A percentile compares a stretch with the other conserved stretches of the same genome.
Conservation (phyloP, 2,888 invertebrate genomes). For the Mimas tiliae region DNA sequence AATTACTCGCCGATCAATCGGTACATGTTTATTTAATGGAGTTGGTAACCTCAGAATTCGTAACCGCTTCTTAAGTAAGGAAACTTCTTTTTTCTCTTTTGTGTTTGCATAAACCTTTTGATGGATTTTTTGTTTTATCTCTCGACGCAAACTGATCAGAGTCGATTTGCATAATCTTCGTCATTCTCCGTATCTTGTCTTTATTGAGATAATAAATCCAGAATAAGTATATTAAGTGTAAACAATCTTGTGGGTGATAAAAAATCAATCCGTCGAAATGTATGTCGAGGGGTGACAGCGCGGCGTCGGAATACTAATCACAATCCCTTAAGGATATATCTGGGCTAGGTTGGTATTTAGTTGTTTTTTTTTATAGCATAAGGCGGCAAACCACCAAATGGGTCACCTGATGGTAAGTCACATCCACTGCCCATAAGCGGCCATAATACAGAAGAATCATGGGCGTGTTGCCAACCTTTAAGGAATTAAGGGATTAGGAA, state of each 20-base stretch:
- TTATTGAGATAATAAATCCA: slow-evolving; percentile 6
- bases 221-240: not conserved
- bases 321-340: too few species aligned
- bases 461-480: too few species aligned
- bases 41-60: slow-evolving; percentile 32
- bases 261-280: not conserved
- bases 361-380: too few species aligned
- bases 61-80: slow-evolving; percentile 34
- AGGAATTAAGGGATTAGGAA: too few species aligned
- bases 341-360: too few species aligned
- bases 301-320: not conserved
- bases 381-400: too few species aligned
- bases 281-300: not conserved
- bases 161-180: slow-evolving; percentile 16
- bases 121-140: slow-evolving; percentile 17
- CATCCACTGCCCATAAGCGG: too few species aligned
- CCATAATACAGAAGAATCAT: too few species aligned
- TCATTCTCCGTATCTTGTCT: slow-evolving; percentile 10
- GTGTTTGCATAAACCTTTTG: slow-evolving; percentile 18
- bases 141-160: slow-evolving; percentile 9
- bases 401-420: too few species aligned
- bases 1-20: slow-evolving; percentile 66
- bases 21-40: slow-evolving; percentile 48
- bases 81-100: slow-evolving; percentile 18
- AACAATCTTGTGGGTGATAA: not conserved